Evolutionary conservation across 2,797 vertebrate genomes (phyloP), one percentile per base, ranked within the genome.

Genomic region (Oryzias sinensis): DNA sequence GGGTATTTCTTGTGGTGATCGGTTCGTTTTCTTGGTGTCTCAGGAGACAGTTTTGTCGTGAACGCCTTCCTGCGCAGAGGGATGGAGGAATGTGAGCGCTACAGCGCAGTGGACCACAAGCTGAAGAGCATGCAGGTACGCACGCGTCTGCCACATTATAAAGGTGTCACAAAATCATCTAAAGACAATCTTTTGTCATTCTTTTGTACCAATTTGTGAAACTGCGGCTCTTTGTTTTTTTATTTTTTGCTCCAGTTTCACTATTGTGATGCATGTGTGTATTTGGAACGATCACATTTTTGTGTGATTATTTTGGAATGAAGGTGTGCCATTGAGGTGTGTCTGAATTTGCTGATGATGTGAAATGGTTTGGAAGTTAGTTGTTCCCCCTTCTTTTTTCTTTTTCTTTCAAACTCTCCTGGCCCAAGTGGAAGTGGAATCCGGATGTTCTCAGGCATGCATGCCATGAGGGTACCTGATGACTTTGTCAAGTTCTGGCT

Each of bases 21-120:
- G 20, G 8, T 53, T 49, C 49, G 16, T 53, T 46, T 59, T 56
- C n/a, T 51, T 11, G 17, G 2, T 33, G 56, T 72, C 60, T 45
- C 70, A 94, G 94, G 94, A 66, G 92, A 93, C 87, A 94, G 94
- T 87, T 92, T 92, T 84, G 92, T 89, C 33, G 93, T 89, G 76
- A 91, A 92, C 51, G 88, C 90, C 18, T 88, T 89, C 79, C 77
- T 88, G 45, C 82, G 90, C 68, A 88, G 84, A 85, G 92, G 91
- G 82, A 79, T 88, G 68, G 93, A 93, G 83, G 92, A 93, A 69
- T 85, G 83, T 29, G 93, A 92, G 70, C 70, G 88, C 57, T 90
- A 88, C 65, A 76, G 77, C 71, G 54, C 84, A 37, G 40, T 76
- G 20, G 92, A 93, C 44, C 86, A 79, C 64, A 90, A 89, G 72